A percentile compares a stretch with the other conserved stretches of the same genome.
phyloP scores from a whole-genome alignment of 2,113 vertebrate species.

The Tonatia bakeri region DNA sequence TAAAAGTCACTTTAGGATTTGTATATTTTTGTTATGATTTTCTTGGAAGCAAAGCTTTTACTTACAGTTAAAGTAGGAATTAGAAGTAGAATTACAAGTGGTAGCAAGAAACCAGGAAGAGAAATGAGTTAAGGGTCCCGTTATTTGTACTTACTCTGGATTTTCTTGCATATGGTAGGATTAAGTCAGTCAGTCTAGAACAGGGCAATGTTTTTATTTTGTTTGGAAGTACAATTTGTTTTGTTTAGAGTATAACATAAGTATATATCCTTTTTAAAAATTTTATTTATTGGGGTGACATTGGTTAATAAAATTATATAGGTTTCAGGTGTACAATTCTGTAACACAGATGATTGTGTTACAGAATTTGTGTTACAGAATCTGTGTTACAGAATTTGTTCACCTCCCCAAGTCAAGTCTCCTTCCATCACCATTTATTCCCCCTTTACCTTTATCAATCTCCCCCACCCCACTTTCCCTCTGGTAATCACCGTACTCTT shows the following conservation, averaged over 20 bases:
- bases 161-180: neutral
- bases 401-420: neutral
- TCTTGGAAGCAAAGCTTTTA: neutral
- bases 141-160: neutral
- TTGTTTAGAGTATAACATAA: slow-evolving; percentile 5
- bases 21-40: slow-evolving; percentile 12
- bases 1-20: neutral
- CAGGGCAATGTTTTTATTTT: neutral
- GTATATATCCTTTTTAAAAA: neutral
- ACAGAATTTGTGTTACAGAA: too few relatives aligned
- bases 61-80: neutral
- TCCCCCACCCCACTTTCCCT: neutral
- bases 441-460: neutral
- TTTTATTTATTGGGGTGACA: neutral
- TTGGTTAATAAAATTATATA: neutral
- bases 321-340: neutral
- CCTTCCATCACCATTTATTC: neutral
- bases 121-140: neutral
- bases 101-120: neutral
- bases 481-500: neutral
- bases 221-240: slow-evolving; percentile 28
- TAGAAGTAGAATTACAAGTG: neutral
- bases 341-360: too few relatives aligned
- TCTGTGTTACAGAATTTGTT: too few relatives aligned
- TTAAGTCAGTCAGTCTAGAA: neutral